A percentile compares a stretch with the other conserved stretches of the same genome.
Evolutionary conservation across 2,113 vertebrate species (phyloP).

Genomic region (Dendropsophus ebraccatus): DNA sequence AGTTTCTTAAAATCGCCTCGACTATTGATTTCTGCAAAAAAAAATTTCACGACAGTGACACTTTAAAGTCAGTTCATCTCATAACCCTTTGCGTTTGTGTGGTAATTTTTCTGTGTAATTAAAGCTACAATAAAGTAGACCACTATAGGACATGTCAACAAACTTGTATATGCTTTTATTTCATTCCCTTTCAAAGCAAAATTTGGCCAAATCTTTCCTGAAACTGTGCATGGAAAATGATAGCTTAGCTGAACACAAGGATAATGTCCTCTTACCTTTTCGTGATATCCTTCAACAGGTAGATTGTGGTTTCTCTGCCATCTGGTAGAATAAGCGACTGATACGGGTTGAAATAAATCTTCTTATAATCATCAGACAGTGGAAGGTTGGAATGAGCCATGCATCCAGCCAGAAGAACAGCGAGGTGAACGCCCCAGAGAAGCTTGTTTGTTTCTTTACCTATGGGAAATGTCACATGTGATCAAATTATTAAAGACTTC

Average conservation of each 20-base stretch:
- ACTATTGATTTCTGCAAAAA: no score
- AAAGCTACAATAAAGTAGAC: neutral
- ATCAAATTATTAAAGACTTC: neutral
- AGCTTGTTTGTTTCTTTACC: constrained; percentile 4
- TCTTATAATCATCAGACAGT: constrained; percentile 57
- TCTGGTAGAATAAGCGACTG: constrained; percentile 74
- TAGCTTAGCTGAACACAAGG: neutral
- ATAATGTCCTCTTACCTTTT: constrained; percentile 76
- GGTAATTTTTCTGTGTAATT: neutral
- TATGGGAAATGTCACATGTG: neutral
- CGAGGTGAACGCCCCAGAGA: neutral
- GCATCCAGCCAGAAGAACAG: neutral
- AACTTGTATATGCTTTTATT: neutral
- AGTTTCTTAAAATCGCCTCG: no score
- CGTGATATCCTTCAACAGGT: constrained; percentile 79
- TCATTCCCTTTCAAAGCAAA: no score
- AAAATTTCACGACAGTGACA: no score
- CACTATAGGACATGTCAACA: neutral
- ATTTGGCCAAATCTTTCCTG: no score
- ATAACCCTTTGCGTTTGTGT: no score
- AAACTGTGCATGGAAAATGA: neutral
- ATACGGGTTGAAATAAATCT: constrained; percentile 63
- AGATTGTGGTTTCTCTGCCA: constrained; percentile 77
- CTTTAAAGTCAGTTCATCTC: no score
- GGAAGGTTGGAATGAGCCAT: constrained; percentile 30